phyloP scores from a whole-genome alignment of 2,888 invertebrate species.

The Steinernema hermaphroditum region DNA sequence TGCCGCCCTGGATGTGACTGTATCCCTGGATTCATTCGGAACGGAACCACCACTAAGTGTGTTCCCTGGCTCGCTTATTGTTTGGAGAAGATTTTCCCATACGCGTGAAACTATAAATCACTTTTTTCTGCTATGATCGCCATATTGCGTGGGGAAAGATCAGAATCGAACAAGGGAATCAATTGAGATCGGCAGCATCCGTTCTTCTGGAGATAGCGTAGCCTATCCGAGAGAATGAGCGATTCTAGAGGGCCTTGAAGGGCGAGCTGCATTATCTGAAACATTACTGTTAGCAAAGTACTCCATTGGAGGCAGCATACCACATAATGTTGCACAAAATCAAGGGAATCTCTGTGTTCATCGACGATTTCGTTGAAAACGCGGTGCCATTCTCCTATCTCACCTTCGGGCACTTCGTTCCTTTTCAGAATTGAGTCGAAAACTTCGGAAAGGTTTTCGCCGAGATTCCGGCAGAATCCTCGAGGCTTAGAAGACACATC shows the following conservation, averaged over 20 bases:
- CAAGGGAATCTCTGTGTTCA: slow-evolving; percentile 3
- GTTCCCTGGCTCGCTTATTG: slow-evolving; percentile 1
- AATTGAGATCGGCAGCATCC: slow-evolving; percentile 11
- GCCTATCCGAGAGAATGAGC: slow-evolving; percentile 34
- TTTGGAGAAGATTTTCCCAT: background rate
- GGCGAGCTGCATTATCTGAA: slow-evolving; percentile 39
- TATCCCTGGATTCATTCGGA: slow-evolving; percentile 2
- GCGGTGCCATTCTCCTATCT: background rate
- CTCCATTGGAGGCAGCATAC: background rate
- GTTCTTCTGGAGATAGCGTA: slow-evolving; percentile 34
- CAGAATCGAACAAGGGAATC: slow-evolving; percentile 26
- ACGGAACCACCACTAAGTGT: background rate
- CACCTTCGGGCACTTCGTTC: background rate
- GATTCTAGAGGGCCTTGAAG: slow-evolving; percentile 39
- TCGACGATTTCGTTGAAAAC: background rate
- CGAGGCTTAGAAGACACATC: background rate
- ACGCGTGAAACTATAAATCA: background rate
- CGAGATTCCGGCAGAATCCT: slow-evolving; percentile 17
- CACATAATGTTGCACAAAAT: slow-evolving; percentile 9
- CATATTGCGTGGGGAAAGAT: slow-evolving; percentile 35
- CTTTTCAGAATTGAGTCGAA: background rate
- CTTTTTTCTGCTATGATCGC: slow-evolving; percentile 22
- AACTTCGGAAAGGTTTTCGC: background rate
- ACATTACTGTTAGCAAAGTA: background rate
- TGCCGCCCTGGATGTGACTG: slow-evolving; percentile 3